phyloP scores from a whole-genome alignment of 2,797 vertebrate species.

The Morus bassanus region DNA sequence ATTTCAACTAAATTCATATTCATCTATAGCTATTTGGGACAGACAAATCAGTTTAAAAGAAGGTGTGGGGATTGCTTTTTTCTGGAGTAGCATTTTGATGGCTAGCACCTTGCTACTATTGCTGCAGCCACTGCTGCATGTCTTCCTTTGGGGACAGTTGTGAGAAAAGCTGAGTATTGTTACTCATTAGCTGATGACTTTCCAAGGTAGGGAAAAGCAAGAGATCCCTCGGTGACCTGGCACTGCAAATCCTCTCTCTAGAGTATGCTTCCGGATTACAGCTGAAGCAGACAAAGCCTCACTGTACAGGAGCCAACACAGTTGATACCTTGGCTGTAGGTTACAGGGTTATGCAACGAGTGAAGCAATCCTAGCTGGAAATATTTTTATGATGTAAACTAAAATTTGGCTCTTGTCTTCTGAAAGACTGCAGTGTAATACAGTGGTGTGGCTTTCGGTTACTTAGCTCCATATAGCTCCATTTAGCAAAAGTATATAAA shows the following conservation, averaged over 20 bases:
- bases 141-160: background rate
- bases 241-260: conserved; percentile 25
- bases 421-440: background rate
- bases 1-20: background rate
- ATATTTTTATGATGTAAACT: background rate
- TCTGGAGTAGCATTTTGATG: background rate
- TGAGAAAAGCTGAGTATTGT: background rate
- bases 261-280: conserved; percentile 44
- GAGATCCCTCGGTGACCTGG: conserved; percentile 26
- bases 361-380: background rate
- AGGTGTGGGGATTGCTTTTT: fast-evolving
- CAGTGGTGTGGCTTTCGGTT: background rate
- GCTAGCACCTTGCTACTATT: background rate
- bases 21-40: background rate
- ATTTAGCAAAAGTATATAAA: background rate
- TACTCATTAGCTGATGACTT: background rate
- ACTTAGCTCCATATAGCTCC: background rate
- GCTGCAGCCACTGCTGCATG: fast-evolving
- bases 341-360: conserved; percentile 47
- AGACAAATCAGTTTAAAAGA: background rate
- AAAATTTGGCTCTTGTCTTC: background rate
- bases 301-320: background rate
- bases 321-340: conserved; percentile 18
- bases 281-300: conserved; percentile 49
- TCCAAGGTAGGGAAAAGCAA: conserved; percentile 13